phyloP scores from a whole-genome alignment of 2,113 vertebrate species.

The Australoheros scitulus region DNA sequence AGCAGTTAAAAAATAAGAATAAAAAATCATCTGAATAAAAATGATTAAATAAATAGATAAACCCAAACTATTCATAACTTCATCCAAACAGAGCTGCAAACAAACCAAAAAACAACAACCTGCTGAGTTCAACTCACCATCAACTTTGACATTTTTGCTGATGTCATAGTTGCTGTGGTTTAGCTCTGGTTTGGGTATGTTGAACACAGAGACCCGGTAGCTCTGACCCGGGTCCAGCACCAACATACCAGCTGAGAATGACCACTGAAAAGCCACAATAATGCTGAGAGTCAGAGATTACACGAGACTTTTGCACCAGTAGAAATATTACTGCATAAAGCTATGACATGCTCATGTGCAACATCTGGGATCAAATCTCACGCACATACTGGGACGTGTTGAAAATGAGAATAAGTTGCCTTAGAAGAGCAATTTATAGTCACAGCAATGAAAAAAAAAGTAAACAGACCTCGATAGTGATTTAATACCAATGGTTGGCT shows the following conservation, averaged over 20 bases:
- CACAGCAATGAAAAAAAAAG: fast-evolving
- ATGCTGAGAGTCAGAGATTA: not conserved
- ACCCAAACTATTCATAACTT: not conserved
- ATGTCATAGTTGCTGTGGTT: constrained; percentile 59
- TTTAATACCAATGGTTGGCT: not conserved
- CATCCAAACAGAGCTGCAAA: not conserved
- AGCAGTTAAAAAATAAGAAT: not conserved
- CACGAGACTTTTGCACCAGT: not conserved
- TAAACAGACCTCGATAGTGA: not conserved
- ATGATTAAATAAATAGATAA: not conserved
- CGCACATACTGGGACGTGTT: not conserved
- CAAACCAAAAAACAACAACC: not conserved
- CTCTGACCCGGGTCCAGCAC: constrained; percentile 64
- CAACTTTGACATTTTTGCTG: constrained; percentile 17
- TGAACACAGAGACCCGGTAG: constrained; percentile 74
- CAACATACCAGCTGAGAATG: constrained; percentile 70
- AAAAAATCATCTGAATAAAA: not conserved
- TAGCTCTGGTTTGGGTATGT: constrained; percentile 77
- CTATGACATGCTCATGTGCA: not conserved
- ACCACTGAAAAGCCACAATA: constrained; percentile 72
- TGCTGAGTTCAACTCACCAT: constrained; percentile 57
- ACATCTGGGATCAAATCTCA: not conserved
- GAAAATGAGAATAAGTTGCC: not conserved
- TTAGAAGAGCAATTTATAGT: no score
- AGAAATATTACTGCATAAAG: fast-evolving